These are phyloP conservation scores for Eupithecia abbreviata DNA, from an alignment of 2,888 invertebrate genomes.

Conservation along the genomic window DNA sequence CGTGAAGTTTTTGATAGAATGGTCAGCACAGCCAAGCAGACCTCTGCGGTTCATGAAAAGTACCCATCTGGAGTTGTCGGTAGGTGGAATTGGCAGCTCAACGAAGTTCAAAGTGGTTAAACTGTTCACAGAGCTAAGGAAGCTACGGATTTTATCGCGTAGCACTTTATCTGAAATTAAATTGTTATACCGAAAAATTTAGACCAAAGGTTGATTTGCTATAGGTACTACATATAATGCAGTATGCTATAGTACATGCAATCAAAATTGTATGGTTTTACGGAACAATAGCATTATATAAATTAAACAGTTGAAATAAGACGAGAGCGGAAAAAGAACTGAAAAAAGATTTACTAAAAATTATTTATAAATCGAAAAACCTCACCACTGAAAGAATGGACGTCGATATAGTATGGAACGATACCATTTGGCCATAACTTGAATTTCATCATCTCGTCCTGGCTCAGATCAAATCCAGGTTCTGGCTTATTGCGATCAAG, in stretches of 20 bases:
- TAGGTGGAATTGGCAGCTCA: slow-evolving; percentile 63
- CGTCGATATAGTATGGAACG: slow-evolving; percentile 71
- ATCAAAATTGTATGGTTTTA: background rate
- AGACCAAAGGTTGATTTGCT: background rate
- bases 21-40: slow-evolving; percentile 60
- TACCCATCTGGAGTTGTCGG: slow-evolving; percentile 61
- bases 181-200: background rate
- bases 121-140: slow-evolving; percentile 55
- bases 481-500: slow-evolving; percentile 35
- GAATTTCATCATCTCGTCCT: slow-evolving; percentile 53
- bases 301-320: background rate
- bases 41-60: slow-evolving; percentile 67
- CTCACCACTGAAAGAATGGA: slow-evolving; percentile 66
- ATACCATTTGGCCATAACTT: slow-evolving; percentile 69
- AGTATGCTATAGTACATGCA: background rate
- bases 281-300: background rate
- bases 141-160: slow-evolving; percentile 63
- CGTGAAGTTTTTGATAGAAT: slow-evolving; percentile 57
- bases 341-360: background rate
- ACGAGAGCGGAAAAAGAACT: background rate
- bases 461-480: slow-evolving; percentile 53
- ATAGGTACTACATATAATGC: background rate
- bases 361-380: background rate
- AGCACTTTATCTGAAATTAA: slow-evolving; percentile 62
- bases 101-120: slow-evolving; percentile 59